phyloP scores from a whole-genome alignment of 2,113 vertebrate species.

The Ibidorhyncha struthersii region DNA sequence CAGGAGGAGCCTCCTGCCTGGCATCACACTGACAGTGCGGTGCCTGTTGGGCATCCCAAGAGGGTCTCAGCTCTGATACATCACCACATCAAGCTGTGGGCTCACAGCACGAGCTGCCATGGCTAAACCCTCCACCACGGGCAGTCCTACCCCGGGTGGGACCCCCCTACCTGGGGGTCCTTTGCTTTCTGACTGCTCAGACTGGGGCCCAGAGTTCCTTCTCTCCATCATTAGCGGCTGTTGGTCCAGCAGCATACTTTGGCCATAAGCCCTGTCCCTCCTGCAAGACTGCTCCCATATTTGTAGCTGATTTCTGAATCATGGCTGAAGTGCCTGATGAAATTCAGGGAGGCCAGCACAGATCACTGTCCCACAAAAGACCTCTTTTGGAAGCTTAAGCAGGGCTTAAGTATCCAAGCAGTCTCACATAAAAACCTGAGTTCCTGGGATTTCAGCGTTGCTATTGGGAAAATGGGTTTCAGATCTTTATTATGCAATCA shows the following conservation, averaged over 20 bases:
- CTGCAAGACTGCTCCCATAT: not conserved
- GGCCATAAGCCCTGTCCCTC: not conserved
- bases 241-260: not conserved
- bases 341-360: not conserved
- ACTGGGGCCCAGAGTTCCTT: not conserved
- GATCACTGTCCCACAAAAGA: not conserved
- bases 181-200: not conserved
- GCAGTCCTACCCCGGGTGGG: not conserved
- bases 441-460: not conserved
- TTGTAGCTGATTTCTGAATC: not conserved
- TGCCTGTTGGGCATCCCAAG: fast-evolving
- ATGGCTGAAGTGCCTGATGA: not conserved
- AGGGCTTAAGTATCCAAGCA: not conserved
- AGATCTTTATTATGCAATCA: conserved; percentile 6
- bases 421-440: not conserved
- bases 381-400: not conserved
- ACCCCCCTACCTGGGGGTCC: not conserved
- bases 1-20: fast-evolving
- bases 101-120: fast-evolving
- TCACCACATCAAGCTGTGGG: not conserved
- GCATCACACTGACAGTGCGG: fast-evolving
- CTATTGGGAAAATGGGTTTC: not conserved
- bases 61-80: not conserved
- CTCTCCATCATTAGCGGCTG: fast-evolving
- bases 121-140: not conserved